These are phyloP conservation scores for Allolobophora icterica DNA, from an alignment of 2,888 invertebrate genomes.

Conservation along the genomic window DNA sequence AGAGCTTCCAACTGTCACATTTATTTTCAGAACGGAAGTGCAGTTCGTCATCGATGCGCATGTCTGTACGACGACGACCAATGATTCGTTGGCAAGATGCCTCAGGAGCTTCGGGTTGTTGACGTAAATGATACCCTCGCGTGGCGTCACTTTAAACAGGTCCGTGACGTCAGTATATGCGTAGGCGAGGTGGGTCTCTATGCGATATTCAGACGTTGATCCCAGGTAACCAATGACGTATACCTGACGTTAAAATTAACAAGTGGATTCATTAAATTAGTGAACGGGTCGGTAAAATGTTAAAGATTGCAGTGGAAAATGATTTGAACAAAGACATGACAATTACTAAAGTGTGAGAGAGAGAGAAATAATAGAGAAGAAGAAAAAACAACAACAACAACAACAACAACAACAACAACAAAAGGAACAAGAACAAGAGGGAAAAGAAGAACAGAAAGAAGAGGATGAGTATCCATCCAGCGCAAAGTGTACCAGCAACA, in stretches of 20 bases:
- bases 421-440: no score
- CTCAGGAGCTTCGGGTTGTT: background rate
- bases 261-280: background rate
- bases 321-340: no score
- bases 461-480: no score
- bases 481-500: no score
- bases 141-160: slow-evolving; percentile 36
- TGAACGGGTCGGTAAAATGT: no score
- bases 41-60: background rate
- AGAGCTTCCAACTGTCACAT: background rate
- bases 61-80: background rate
- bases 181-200: background rate
- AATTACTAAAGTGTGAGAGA: no score
- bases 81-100: background rate
- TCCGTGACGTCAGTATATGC: background rate
- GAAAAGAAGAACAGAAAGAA: no score
- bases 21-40: background rate
- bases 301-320: no score
- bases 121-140: slow-evolving; percentile 41
- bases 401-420: no score
- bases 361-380: no score
- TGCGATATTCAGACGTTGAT: background rate
- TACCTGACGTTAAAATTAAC: background rate
- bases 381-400: no score
- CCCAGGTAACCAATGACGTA: background rate